Percentiles rank a stretch among this genome's conserved stretches.
Conservation (phyloP, 2,797 vertebrate genomes). For the Chaetodon trifasciatus region DNA sequence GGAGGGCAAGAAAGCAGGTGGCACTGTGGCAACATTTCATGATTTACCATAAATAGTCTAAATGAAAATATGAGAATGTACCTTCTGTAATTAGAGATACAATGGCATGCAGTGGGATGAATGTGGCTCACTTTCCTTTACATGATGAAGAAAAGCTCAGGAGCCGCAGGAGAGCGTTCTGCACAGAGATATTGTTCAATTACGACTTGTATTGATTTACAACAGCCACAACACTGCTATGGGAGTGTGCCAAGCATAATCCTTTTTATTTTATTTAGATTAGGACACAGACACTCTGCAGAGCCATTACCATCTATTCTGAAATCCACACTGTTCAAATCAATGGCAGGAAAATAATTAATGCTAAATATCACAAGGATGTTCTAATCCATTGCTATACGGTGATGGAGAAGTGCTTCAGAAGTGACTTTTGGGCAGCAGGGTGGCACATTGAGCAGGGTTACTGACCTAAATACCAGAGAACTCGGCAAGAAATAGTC, state of each 20-base stretch:
- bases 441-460: constrained; percentile 17
- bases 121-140: constrained; percentile 34
- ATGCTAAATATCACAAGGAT: not conserved
- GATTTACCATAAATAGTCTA: constrained; percentile 47
- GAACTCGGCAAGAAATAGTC: constrained; percentile 27
- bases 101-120: constrained; percentile 23
- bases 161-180: constrained; percentile 34
- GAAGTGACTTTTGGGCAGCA: constrained; percentile 39
- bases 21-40: constrained; percentile 37
- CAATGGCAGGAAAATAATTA: not conserved
- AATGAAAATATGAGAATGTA: constrained; percentile 53
- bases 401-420: not conserved
- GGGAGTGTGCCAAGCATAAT: constrained; percentile 6
- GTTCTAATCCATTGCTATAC: not conserved
- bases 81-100: constrained; percentile 49
- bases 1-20: constrained; percentile 38
- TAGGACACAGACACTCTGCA: not conserved
- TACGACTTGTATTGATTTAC: constrained; percentile 23
- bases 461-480: constrained; percentile 23
- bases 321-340: constrained; percentile 11
- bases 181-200: constrained; percentile 37
- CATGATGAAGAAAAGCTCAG: constrained; percentile 7
- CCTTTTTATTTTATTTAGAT: constrained; percentile 17
- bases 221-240: constrained; percentile 1
- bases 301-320: not conserved